Evolutionary conservation across 2,797 vertebrate genomes (phyloP), one percentile per base, ranked within the genome.

Genomic region (Oreochromis grahami): DNA sequence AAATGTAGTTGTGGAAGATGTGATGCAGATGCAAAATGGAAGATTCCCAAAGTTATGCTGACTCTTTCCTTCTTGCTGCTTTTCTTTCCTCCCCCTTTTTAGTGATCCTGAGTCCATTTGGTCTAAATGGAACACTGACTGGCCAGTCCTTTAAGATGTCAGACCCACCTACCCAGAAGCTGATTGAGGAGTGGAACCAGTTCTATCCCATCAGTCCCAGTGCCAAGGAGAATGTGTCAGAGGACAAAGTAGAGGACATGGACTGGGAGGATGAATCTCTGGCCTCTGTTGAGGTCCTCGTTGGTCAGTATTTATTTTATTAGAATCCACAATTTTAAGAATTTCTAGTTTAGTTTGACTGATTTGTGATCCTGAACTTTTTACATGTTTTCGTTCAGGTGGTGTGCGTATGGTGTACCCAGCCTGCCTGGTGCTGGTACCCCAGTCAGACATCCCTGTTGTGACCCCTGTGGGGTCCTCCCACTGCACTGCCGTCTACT

Each of bases 121-220:
- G 98, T 88, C 93, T 99, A 93, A 99, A 98, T 88, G 98, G 98
- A 79, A 99, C 98, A 1, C 97, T 99, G 88, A 99, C 98, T 9
- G 98, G 98, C 87, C 98, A 99, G 95, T 98, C 98, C 3, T 99
- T 98, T 94, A 99, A 99, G 96, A 97, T 98, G 95, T 99, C 98
- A 21, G 98, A 99, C 95, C 98, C 97, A 48, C 97, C 98, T 5
- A 99, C 98, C 14, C 97, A 99, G 94, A 99, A 99, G 94, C 95
- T 99, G 84, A 98, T 99, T 52, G 97, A 98, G 90, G 98, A 99
- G 96, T 99, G 98, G 98, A 99, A 99, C 92, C 98, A 99, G 83
- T 99, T 99, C 92, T 99, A 99, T 94, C 98, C 98, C 79, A 98
- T 99, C 88, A 97, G 97, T 43, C 97, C 98, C 45, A 96, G 96